Evolutionary conservation across 1,140 invertebrate species (phyloP), one percentile per base, ranked within the genome.

Genomic region (Achatina immaculata): DNA sequence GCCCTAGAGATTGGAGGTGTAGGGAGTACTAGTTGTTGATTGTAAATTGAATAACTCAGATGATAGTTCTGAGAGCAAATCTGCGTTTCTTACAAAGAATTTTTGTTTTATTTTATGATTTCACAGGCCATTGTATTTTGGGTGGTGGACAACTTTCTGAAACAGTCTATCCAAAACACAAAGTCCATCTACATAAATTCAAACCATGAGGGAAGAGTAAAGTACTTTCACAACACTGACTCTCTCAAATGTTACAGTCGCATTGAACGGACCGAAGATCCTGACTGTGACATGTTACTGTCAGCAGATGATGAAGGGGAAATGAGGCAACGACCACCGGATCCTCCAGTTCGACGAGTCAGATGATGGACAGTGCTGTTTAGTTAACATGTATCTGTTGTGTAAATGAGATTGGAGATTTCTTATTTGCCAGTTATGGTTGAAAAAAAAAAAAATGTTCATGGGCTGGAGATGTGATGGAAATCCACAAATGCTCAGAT

Each of bases 271-370:
- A 83, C 85, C 16, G 90, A 90, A 45, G 91, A 93, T 79, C 92
- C 91, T 74, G 93, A 93, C 86, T 91, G 92, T 77, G 93, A 93
- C 83, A 87, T 92, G 42, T 81, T 93, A 36, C 86, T 93, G 43
- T 93, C 92, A 4, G 92, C 91, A 69, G 92, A 93, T 81, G 93
- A 93, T 62, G 92, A 93, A 43, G 80, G 58, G n/a, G 88, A 87
- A 34, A 48, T 81, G 0, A 75, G 86, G 42, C 83, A 82, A 16
- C 36, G 80, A 38, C 21, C 42, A 43, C 40, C 48, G 28, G 83
- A 83, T 40, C 62, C 68, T 3, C 65, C 76, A 40, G 65, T 80
- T 51, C 36, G 78, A 24, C 68, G 82, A 36, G 31, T 6, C 43
- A 74, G 72, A 58, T 69, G 66, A 68, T 79, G n/a, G 31, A 14